A percentile compares a stretch with the other conserved stretches of the same genome.
phyloP scores from a whole-genome alignment of 64 coral and sea anemone species.

The Anthopleura sola region DNA sequence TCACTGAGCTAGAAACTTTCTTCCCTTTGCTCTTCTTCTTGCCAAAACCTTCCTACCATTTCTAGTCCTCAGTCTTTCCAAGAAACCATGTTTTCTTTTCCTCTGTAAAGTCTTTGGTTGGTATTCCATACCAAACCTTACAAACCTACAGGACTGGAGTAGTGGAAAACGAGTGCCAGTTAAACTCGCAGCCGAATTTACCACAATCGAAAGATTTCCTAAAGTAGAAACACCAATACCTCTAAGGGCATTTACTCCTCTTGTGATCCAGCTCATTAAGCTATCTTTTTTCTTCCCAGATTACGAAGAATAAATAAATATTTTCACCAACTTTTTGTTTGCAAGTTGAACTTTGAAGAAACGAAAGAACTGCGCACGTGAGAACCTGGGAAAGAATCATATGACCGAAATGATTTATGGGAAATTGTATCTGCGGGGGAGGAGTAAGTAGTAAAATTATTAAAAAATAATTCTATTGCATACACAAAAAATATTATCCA shows the following conservation, averaged over 20 bases:
- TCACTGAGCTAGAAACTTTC: constrained; percentile 96
- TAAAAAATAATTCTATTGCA: neutral
- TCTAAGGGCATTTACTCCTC: constrained; percentile 21
- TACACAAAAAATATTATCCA: neutral
- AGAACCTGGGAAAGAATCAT: neutral
- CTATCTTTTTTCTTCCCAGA: neutral
- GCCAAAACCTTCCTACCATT: constrained; percentile 79
- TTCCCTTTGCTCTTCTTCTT: constrained; percentile 77
- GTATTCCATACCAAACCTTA: constrained; percentile 94
- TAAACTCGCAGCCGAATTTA: neutral
- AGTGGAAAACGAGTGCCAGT: constrained; percentile 20
- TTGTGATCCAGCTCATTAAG: constrained; percentile 34
- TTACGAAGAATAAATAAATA: neutral
- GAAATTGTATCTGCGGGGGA: neutral
- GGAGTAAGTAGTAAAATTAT: neutral
- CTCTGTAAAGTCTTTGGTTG: constrained; percentile 92
- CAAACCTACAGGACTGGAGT: constrained; percentile 70
- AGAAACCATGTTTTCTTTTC: constrained; percentile 96
- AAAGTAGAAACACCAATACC: constrained; percentile 13
- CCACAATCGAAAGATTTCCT: neutral
- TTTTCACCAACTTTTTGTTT: neutral
- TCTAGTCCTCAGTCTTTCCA: constrained; percentile 76
- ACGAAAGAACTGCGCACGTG: neutral
- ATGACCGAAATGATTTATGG: neutral
- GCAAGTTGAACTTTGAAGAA: neutral